A percentile compares a stretch with the other conserved stretches of the same genome.
These are phyloP conservation scores for Melospiza melodia DNA, from an alignment of 2,113 vertebrate genomes.

Conservation along the genomic window DNA sequence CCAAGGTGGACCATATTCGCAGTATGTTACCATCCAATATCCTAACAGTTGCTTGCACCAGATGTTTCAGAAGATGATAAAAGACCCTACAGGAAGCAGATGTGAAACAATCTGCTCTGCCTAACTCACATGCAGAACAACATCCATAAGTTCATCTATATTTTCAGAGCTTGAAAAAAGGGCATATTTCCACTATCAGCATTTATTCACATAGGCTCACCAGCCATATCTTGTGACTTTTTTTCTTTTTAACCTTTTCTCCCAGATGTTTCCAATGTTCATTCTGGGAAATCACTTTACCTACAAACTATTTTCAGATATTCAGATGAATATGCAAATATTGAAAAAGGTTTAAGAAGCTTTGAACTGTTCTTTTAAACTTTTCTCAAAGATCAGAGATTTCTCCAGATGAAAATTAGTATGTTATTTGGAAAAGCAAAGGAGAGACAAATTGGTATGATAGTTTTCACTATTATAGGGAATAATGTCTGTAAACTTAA, in stretches of 20 bases:
- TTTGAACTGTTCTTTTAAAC: not conserved
- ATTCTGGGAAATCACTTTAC: not conserved
- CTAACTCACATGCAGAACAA: not conserved
- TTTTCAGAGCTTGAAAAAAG: not conserved
- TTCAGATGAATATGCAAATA: not conserved
- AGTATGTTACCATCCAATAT: not conserved
- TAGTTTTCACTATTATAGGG: not conserved
- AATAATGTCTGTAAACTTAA: not conserved
- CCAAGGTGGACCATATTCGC: not conserved
- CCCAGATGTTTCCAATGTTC: not conserved
- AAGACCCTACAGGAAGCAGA: conserved; percentile 14
- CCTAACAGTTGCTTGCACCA: not conserved
- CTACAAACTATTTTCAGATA: not conserved
- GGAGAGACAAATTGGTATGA: not conserved
- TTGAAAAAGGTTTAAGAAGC: not conserved
- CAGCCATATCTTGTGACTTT: not conserved
- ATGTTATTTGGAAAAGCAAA: not conserved
- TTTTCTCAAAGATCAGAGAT: not conserved
- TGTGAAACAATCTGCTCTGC: conserved; percentile 26
- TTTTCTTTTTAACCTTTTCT: not conserved
- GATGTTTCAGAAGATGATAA: conserved; percentile 2
- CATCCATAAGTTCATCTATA: not conserved
- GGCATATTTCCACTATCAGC: not conserved
- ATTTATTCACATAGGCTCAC: not conserved
- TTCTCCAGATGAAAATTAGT: not conserved